Evolutionary conservation across 2,113 vertebrate genomes (phyloP).

Genomic region (Rhagologus leucostigma): DNA sequence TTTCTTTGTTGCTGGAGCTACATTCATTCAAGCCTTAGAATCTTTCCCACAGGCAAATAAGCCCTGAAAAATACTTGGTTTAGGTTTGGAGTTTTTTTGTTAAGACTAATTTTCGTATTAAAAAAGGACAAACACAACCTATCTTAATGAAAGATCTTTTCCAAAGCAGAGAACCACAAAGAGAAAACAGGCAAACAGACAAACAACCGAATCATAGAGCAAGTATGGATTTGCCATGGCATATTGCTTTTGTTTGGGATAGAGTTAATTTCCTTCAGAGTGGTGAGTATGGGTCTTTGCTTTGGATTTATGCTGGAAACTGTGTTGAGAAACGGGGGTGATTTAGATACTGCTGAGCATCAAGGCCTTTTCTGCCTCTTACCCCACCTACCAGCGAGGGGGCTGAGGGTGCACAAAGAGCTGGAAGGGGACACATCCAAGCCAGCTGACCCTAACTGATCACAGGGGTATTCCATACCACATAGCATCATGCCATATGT

Average conservation of each 20-base stretch:
- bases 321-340: neutral
- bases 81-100: neutral
- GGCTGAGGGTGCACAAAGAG: neutral
- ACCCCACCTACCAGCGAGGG: fast-evolving
- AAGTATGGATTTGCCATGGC: neutral
- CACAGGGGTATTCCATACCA: neutral
- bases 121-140: neutral
- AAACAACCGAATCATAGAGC: fast-evolving
- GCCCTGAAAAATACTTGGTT: neutral
- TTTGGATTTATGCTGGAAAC: neutral
- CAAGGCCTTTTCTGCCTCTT: neutral
- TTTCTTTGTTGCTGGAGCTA: neutral
- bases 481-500: neutral
- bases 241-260: neutral
- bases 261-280: neutral
- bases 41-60: neutral
- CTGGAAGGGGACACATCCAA: neutral
- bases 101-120: neutral
- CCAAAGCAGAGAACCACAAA: neutral
- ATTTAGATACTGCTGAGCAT: neutral
- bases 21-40: neutral
- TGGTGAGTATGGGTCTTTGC: neutral
- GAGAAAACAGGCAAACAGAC: neutral
- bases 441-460: neutral
- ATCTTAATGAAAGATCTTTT: neutral